Base-by-base conservation (phyloP, 2,888 invertebrate species). In the Lepidocyrtinus sp. region DNA sequence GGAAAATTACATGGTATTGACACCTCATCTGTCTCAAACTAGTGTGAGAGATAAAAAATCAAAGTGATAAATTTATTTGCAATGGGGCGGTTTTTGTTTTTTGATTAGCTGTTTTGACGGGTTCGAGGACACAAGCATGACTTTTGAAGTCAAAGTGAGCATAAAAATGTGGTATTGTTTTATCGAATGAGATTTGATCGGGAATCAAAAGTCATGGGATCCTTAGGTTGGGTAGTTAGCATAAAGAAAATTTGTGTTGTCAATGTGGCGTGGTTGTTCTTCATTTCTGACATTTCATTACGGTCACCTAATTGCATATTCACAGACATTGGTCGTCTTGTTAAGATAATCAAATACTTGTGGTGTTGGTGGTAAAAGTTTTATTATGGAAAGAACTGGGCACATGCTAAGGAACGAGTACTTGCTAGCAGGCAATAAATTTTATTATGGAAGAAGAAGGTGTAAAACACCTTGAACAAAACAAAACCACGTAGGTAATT, bases 1-100 rank as follows among this genome's bases (percentile, higher is more conserved):
- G 61, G 70, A 80, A 80, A 80, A 75, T 75, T 80, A 80, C 71
- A 80, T 75, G 80, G 70, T 75, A 80, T 75, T 80, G 80, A 80
- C 80, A 80, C 80, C 75, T 80, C 71, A 80, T 80, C 69, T 80
- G 75, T 80, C 80, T 75, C 26, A 71, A 50, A 65, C 62, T 71
- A 71, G 71, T 80, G 68, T 62, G 69, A 36, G 59, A 71, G 80
- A 80, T 71, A 80, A 80, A 75, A 75, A 80, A 74, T 75, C 75
- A 70, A 9, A 61, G 50, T 50, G 80, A 80, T 80, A 75, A 80
- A 75, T 75, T 75, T 80, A 80, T 75, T 80, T 80, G 46, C 68
- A 67, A 74, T 75, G 80, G 72, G 80, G 80, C 75, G 80, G 75
- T 74, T 74, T 65, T 55, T 75, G 71, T 50, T 12, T 50, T 50